Base-by-base conservation (phyloP, 2,113 vertebrate species). In the Urocynchramus pylzowi region DNA sequence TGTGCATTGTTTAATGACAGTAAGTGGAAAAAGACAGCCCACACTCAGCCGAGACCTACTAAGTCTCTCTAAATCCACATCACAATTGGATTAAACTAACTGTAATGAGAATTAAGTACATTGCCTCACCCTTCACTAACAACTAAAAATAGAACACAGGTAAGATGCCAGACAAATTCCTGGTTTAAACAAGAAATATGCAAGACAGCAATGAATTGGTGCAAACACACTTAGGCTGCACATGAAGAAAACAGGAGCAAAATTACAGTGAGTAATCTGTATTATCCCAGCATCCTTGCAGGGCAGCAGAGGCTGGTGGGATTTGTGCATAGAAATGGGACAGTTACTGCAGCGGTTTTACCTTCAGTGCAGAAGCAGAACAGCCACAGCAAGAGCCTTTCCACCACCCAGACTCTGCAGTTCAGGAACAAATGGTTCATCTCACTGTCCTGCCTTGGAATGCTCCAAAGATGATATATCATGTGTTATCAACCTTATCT, bases 61-160 rank as follows among this genome's bases (percentile, higher is more conserved):
- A 95, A 97, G 26, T 54, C 79, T 74, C 64, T 81, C 76, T 84
- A 96, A 97, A 83, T 57, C 95, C 90, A 61, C 84, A 81, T 56
- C 53, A 91, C 93, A 95, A 97, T 97, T 94, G 97, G 97, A 97
- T 97, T 96, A 97, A 90, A 92, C 52, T 75, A 88, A 83, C 90
- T 6, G 33, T 78, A 91, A 93, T 75, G 71, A 91, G 92, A 96
- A 92, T 91, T 95, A 96, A 23, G 27, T 60, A 63, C 42, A 60
- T 23, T 59, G 79, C 82, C 81, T 91, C 84, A 81, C 73, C 64
- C 78, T 79, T 91, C 68, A 76, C 82, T 47, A 50, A 87, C 64
- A 77, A 53, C 73, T 92, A 35, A 90, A 92, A 89, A 95, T 87
- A 96, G 85, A 65, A 69, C 73, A 50, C 76, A 95, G 92, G 88